phyloP scores from a whole-genome alignment of 2,888 invertebrate genomes.

The Pedicia rivosa region DNA sequence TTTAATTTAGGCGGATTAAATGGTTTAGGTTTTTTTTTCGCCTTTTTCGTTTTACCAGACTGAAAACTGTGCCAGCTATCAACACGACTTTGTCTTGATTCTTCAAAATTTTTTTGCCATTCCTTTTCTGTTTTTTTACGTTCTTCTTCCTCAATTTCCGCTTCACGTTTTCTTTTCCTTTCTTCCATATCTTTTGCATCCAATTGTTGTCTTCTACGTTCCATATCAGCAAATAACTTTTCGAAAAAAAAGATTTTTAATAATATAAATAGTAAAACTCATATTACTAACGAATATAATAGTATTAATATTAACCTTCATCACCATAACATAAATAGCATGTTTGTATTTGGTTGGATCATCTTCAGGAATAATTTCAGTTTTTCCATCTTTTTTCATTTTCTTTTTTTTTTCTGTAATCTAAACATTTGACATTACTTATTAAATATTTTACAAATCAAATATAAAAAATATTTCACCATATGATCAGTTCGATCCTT shows the following conservation, averaged over 20 bases:
- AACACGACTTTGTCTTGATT: conserved; percentile 80
- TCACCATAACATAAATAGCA: conserved; percentile 95
- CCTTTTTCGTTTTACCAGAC: conserved; percentile 48
- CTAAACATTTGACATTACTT: conserved; percentile 31
- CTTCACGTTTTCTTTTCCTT: conserved; percentile 82
- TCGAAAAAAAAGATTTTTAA: too few relatives aligned
- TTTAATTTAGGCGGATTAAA: conserved; percentile 90
- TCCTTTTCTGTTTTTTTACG: conserved; percentile 80
- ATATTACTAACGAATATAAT: neutral
- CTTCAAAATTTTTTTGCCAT: conserved; percentile 98
- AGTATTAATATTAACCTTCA: conserved; percentile 51
- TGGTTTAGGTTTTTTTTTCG: conserved; percentile 57
- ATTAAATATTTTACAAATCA: conserved; percentile 4
- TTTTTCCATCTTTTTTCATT: conserved; percentile 77
- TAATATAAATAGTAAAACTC: neutral
- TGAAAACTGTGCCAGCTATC: conserved; percentile 89
- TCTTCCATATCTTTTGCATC: conserved; percentile 86
- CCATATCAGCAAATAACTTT: conserved; percentile 78
- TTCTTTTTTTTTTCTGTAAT: conserved; percentile 88
- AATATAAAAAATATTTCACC: conserved; percentile 34
- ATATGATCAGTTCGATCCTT: conserved; percentile 86
- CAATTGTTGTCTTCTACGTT: conserved; percentile 72
- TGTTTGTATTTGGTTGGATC: conserved; percentile 75
- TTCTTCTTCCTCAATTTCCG: conserved; percentile 86
- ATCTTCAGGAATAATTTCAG: conserved; percentile 70